Conservation (phyloP, 2,888 invertebrate genomes). For the Acrocyrtus sp. region DNA sequence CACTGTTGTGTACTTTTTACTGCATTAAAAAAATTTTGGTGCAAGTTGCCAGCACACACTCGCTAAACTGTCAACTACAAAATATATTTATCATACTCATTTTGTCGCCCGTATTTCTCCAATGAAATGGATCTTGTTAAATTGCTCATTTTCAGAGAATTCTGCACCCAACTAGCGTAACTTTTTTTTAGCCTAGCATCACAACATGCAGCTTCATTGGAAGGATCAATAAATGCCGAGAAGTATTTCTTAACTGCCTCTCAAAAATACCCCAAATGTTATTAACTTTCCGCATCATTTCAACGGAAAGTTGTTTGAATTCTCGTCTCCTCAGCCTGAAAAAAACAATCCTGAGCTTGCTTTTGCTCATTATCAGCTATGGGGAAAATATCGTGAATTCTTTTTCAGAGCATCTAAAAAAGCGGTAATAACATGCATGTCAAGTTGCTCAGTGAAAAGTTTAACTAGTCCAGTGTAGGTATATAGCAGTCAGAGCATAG, state of each 20-base stretch:
- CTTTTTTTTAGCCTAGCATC: neutral
- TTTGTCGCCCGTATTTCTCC: conserved; percentile 52
- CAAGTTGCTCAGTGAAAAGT: too few species aligned
- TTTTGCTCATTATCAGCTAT: conserved; percentile 45
- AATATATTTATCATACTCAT: conserved; percentile 48
- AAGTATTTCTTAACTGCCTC: conserved; percentile 1
- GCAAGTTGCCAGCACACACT: too few species aligned
- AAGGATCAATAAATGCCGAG: neutral
- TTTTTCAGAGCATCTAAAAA: too few species aligned
- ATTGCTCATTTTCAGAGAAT: conserved; percentile 43
- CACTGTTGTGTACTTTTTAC: too few species aligned
- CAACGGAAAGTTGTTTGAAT: conserved; percentile 39
- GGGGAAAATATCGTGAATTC: too few species aligned
- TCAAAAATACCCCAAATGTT: conserved; percentile 6
- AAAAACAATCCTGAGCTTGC: conserved; percentile 24
- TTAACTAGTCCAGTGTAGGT: too few species aligned
- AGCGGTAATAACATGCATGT: too few species aligned
- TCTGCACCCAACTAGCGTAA: neutral
- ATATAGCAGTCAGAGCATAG: too few species aligned
- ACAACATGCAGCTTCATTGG: neutral
- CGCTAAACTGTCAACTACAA: conserved; percentile 40
- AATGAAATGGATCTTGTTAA: conserved; percentile 50
- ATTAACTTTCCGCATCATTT: conserved; percentile 45
- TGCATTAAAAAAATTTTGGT: too few species aligned
- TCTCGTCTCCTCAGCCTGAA: conserved; percentile 26